A percentile compares a stretch with the other conserved stretches of the same genome.
Evolutionary conservation across 2,113 vertebrate species (phyloP).

Genomic region (Oncorhynchus tshawytscha): DNA sequence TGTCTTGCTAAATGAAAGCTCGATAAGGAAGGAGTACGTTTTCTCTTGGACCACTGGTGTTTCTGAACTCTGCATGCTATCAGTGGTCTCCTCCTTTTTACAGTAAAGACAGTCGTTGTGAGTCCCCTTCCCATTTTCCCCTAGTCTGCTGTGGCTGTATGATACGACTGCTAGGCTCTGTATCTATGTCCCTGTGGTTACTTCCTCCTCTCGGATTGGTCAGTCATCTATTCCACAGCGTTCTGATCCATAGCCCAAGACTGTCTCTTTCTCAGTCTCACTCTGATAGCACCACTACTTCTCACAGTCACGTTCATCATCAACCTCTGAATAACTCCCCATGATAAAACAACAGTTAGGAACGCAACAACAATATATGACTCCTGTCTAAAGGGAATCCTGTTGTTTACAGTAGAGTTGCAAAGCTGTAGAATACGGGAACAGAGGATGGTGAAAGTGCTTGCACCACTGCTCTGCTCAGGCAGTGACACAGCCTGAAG

Average conservation of each 20-base stretch:
- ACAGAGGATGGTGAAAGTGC: neutral
- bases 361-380: too few species aligned
- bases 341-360: neutral
- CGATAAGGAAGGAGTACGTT: too few species aligned
- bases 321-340: neutral
- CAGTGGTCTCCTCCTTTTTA: too few species aligned
- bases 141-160: neutral
- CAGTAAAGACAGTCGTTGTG: neutral
- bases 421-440: neutral
- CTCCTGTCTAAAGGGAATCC: too few species aligned
- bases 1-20: neutral
- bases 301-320: conserved; percentile 18
- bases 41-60: too few species aligned
- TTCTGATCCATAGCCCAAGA: conserved; percentile 30
- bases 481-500: neutral
- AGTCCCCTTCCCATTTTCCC: neutral
- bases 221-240: conserved; percentile 1
- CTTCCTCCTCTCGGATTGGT: conserved; percentile 13
- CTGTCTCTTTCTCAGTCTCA: conserved; percentile 21
- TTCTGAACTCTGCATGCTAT: too few species aligned
- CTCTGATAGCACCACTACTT: conserved; percentile 4
- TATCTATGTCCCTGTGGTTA: conserved; percentile 6
- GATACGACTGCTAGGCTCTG: conserved; percentile 14
- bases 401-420: too few species aligned
- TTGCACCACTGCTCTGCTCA: neutral